Evolutionary conservation across 2,113 vertebrate species (phyloP), one percentile per base, ranked within the genome.

Genomic region (Oenanthe oenanthe): DNA sequence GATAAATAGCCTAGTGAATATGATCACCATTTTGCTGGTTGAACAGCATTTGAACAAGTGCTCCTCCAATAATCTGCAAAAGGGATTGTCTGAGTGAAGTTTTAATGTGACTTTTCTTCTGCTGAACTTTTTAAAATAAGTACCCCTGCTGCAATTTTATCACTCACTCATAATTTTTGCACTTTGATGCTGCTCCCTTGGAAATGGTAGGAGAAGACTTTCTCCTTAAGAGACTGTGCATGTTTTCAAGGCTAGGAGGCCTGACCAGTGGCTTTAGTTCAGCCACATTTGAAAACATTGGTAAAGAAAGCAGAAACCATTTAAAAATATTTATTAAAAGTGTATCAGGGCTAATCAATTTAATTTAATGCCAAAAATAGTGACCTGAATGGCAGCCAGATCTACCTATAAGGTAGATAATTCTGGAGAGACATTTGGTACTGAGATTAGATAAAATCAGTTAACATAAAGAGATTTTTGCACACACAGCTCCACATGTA

Each of bases 281-380:
- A 80, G 63, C 91, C n/a, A 80, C 66, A 47, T 42, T 68, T 36
- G 5, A 73, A 89, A 94, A 77, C 22, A 7, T 47, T 83, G 45
- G 10, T 28, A 61, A 85, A 67, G 58, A 86, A 96, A 88, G 57
- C 32, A 76, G 63, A 92, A 92, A 47, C 10, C 2, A 80, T 60
- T 79, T 74, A 2, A 51, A 77, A 83, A 61, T 34, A 66, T 77
- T 67, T 96, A 54, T 47, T 19, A 19, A 47, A 47, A 79, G 48
- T 21, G 43, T 61, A 88, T 48, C 79, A 92, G 72, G 61, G 67
- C 48, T 88, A 95, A 94, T 96, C 36, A 86, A 43, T 95, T 96
- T 54, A 92, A 91, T 91, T 95, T 92, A 78, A 85, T 67, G 83
- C 58, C 79, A 92, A 93, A 95, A 96, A 88, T 50, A 81, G 72